Percentiles rank a stretch among this genome's conserved stretches.
These are phyloP conservation scores for Macrochelys suwanniensis DNA, from an alignment of 2,797 vertebrate genomes.

Conservation along the genomic window DNA sequence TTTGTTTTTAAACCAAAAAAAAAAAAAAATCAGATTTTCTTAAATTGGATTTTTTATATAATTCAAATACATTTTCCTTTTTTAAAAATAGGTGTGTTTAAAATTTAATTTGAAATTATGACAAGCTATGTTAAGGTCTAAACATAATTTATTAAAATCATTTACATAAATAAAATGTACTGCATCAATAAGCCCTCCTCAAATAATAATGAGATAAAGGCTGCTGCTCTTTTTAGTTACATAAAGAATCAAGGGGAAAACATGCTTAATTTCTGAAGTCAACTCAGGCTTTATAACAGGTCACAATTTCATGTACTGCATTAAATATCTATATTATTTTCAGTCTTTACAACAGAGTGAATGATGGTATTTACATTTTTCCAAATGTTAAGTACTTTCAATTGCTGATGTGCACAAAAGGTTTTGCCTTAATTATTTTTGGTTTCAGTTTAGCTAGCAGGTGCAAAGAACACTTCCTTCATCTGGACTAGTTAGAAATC, in stretches of 20 bases:
- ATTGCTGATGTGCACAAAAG: not conserved
- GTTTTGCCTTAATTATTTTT: not conserved
- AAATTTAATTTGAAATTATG: not conserved
- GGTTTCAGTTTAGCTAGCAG: not conserved
- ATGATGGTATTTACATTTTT: not conserved
- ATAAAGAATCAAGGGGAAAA: not conserved
- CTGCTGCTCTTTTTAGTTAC: not conserved
- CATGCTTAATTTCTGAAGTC: not conserved
- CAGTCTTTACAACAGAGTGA: not conserved
- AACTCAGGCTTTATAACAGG: not conserved
- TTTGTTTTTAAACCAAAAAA: not conserved
- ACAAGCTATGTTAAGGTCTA: not conserved
- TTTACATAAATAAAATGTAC: not conserved
- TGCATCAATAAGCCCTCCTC: not conserved
- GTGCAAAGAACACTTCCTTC: not conserved
- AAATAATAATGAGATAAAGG: not conserved
- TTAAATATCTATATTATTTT: not conserved
- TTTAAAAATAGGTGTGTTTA: rapidly evolving
- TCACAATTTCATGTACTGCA: not conserved
- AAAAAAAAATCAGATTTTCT: not conserved
- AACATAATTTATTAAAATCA: rapidly evolving
- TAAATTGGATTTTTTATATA: not conserved
- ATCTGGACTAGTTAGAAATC: not conserved
- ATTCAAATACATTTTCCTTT: not conserved
- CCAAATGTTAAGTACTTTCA: not conserved